Percentiles rank a stretch among this genome's conserved stretches.
Evolutionary conservation across 2,888 invertebrate genomes (phyloP).

Genomic region (Mamestra brassicae): DNA sequence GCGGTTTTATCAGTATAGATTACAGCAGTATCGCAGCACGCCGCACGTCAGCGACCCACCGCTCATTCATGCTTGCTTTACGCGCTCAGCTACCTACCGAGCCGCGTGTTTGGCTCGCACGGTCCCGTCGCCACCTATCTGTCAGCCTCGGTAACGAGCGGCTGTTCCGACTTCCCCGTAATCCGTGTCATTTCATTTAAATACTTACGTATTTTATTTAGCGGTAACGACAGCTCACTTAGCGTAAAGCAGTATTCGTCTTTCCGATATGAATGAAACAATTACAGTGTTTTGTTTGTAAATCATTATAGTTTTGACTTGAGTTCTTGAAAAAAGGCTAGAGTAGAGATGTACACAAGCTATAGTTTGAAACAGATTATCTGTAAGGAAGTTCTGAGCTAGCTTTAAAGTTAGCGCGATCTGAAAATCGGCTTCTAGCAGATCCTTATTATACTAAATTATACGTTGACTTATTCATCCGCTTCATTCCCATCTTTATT

Average conservation of each 20-base stretch:
- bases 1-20: no score
- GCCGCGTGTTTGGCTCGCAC: not conserved
- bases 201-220: constrained; percentile 7
- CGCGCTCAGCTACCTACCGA: constrained; percentile 26
- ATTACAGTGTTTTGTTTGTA: no score
- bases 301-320: not conserved
- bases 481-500: constrained; percentile 18
- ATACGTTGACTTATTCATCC: constrained; percentile 37
- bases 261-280: not conserved
- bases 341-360: not conserved
- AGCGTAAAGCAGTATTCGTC: not conserved
- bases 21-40: not conserved
- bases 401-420: constrained; percentile 41
- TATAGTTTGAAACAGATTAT: constrained; percentile 27
- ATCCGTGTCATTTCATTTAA: constrained; percentile 26
- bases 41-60: constrained; percentile 6
- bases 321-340: not conserved
- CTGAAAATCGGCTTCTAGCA: constrained; percentile 27
- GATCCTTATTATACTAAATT: constrained; percentile 45
- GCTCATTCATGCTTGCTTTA: constrained; percentile 36
- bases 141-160: constrained; percentile 11
- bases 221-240: not conserved
- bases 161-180: not conserved
- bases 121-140: not conserved
- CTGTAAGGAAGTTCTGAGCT: constrained; percentile 32